These are phyloP conservation scores for Notolabrus celidotus DNA, from an alignment of 2,797 vertebrate genomes.

Conservation along the genomic window DNA sequence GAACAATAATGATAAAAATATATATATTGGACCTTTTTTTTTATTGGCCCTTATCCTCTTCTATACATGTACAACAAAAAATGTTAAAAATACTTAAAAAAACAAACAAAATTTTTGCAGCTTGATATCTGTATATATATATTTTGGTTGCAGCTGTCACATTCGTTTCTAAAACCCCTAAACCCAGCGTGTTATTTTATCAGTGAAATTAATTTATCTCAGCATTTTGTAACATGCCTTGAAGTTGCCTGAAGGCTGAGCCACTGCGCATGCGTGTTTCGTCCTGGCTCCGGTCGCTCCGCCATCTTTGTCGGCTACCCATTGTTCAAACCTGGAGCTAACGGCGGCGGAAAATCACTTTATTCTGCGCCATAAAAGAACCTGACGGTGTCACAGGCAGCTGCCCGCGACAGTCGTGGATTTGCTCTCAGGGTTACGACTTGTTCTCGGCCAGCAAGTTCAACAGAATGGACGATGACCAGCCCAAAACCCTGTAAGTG, in stretches of 20 bases:
- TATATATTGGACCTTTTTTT: too few relatives aligned
- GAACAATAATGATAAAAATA: too few relatives aligned
- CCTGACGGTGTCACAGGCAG: slow-evolving; percentile 57
- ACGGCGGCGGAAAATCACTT: slow-evolving; percentile 65
- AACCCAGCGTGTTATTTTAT: too few relatives aligned
- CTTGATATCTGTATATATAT: too few relatives aligned
- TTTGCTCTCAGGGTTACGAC: slow-evolving; percentile 78
- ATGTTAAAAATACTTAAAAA: too few relatives aligned
- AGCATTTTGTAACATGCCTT: slow-evolving; percentile 10
- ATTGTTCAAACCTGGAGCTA: slow-evolving; percentile 84
- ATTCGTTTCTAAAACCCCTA: too few relatives aligned
- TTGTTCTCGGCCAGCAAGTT: slow-evolving; percentile 76
- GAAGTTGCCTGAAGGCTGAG: slow-evolving; percentile 16
- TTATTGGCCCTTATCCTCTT: too few relatives aligned
- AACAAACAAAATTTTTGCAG: too few relatives aligned
- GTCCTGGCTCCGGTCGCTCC: slow-evolving; percentile 69
- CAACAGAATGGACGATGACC: slow-evolving; percentile 84
- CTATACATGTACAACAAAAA: too few relatives aligned
- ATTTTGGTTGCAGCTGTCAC: too few relatives aligned
- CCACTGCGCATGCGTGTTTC: slow-evolving; percentile 70
- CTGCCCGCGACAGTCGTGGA: slow-evolving; percentile 76
- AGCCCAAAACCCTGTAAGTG: slow-evolving; percentile 86
- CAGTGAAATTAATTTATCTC: too few relatives aligned
- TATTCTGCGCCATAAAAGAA: slow-evolving; percentile 58
- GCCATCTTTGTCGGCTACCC: slow-evolving; percentile 84